Conservation (phyloP, 2,888 invertebrate species). For the Emmelina monodactyla region DNA sequence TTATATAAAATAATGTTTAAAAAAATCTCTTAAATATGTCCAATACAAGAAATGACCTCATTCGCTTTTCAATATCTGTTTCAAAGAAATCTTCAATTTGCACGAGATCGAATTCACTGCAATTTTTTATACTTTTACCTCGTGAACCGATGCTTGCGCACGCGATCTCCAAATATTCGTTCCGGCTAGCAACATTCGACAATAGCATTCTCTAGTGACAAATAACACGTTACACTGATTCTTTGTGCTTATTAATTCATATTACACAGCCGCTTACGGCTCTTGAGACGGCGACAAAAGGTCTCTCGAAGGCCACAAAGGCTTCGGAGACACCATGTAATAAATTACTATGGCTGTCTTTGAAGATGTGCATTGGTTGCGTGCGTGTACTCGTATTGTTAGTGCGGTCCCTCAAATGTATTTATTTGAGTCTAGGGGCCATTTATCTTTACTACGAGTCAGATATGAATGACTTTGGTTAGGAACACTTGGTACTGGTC, state of each 20-base stretch:
- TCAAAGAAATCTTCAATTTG: not conserved
- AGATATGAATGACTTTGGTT: constrained; percentile 46
- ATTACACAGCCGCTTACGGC: constrained; percentile 61
- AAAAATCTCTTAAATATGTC: not conserved
- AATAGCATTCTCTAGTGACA: constrained; percentile 8
- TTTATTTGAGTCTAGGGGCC: constrained; percentile 55
- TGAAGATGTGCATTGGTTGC: constrained; percentile 30
- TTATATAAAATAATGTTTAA: not conserved
- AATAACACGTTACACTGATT: constrained; percentile 55
- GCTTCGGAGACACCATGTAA: constrained; percentile 59
- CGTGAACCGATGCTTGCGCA: constrained; percentile 28
- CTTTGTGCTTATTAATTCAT: constrained; percentile 66
- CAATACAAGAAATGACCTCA: not conserved
- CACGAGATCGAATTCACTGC: too few relatives aligned
- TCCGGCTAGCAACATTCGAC: constrained; percentile 23
- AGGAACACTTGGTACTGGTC: too few relatives aligned
- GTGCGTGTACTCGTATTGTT: constrained; percentile 15
- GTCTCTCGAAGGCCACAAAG: constrained; percentile 47
- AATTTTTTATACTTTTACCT: not conserved
- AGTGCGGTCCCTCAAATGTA: constrained; percentile 34
- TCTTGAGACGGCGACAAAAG: constrained; percentile 55
- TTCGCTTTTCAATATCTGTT: not conserved
- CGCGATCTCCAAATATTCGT: constrained; percentile 55
- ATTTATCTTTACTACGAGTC: constrained; percentile 56
- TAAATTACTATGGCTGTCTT: constrained; percentile 53